Conservation (phyloP, 2,888 invertebrate species). For the Endomychus coccineus region DNA sequence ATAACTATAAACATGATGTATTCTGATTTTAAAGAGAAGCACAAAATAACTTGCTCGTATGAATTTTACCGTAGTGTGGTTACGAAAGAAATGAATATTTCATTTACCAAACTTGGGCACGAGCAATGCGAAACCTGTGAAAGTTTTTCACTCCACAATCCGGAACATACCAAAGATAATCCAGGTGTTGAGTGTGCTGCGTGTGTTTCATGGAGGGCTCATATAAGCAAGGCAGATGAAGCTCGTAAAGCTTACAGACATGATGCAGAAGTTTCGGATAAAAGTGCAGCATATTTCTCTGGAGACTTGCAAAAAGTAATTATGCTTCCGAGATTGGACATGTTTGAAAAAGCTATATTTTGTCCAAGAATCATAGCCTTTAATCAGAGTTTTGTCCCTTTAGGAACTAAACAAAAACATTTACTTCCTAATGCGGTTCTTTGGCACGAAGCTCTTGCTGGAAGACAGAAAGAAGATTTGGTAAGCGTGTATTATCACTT, state of each 20-base stretch:
- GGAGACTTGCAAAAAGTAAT: slow-evolving; percentile 13
- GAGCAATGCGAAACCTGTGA: slow-evolving; percentile 8
- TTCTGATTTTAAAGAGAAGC: slow-evolving; percentile 8
- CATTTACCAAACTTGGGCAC: slow-evolving; percentile 9
- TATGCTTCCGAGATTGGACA: slow-evolving; percentile 22
- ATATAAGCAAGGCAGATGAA: background rate
- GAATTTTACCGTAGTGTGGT: slow-evolving; percentile 9
- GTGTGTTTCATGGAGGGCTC: background rate
- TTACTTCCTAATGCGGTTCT: slow-evolving; percentile 19
- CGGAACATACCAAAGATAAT: slow-evolving; percentile 1
- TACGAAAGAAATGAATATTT: slow-evolving; percentile 8
- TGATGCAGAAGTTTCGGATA: background rate
- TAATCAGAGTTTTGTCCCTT: slow-evolving; percentile 25
- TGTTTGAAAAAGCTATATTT: slow-evolving; percentile 23
- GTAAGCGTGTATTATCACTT: slow-evolving; percentile 16
- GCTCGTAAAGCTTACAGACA: background rate
- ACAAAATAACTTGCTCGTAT: slow-evolving; percentile 1
- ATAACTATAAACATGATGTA: slow-evolving; percentile 8
- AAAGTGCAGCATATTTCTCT: background rate
- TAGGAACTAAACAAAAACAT: slow-evolving; percentile 17
- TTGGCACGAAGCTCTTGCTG: slow-evolving; percentile 31
- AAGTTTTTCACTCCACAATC: slow-evolving; percentile 1
- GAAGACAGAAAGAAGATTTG: slow-evolving; percentile 29
- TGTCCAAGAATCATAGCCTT: slow-evolving; percentile 20
- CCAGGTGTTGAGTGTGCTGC: background rate